These are phyloP conservation scores for Xanthorhoe spadicearia DNA, from an alignment of 2,888 invertebrate species.

Conservation along the genomic window DNA sequence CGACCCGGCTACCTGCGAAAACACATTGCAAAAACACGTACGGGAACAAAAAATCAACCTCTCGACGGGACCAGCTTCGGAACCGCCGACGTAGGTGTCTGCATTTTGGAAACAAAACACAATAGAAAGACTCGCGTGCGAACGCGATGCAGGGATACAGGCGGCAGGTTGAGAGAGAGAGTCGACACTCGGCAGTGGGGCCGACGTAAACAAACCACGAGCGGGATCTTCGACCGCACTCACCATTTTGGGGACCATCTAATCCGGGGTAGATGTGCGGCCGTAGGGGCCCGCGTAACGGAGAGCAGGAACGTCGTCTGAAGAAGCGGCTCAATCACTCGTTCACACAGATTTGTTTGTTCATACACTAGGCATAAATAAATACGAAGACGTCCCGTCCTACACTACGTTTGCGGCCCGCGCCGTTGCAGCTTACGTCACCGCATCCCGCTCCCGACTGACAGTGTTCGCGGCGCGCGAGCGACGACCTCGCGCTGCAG, in stretches of 20 bases:
- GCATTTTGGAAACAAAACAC: constrained; percentile 84
- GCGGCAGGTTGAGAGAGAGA: constrained; percentile 82
- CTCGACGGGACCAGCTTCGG: constrained; percentile 71
- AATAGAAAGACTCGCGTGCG: constrained; percentile 81
- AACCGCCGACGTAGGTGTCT: constrained; percentile 78
- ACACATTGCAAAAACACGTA: constrained; percentile 73
- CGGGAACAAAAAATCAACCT: constrained; percentile 77
- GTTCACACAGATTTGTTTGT: constrained; percentile 68
- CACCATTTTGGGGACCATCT: constrained; percentile 81
- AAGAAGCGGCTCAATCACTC: constrained; percentile 68
- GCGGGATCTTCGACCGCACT: constrained; percentile 83
- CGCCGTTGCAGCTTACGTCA: constrained; percentile 84
- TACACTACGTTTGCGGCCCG: constrained; percentile 82
- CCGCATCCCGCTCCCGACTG: constrained; percentile 85
- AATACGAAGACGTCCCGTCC: constrained; percentile 80
- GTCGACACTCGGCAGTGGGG: constrained; percentile 74
- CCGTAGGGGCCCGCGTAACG: constrained; percentile 76
- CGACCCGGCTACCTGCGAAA: constrained; percentile 77
- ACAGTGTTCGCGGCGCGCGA: constrained; percentile 69
- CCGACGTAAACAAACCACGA: constrained; percentile 83
- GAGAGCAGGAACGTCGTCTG: constrained; percentile 76
- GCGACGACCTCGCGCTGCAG: constrained; percentile 84
- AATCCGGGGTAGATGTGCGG: constrained; percentile 60
- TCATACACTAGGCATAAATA: constrained; percentile 66
- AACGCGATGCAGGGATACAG: constrained; percentile 78